Conservation (phyloP, 2,113 vertebrate species). For the Gadus macrocephalus region DNA sequence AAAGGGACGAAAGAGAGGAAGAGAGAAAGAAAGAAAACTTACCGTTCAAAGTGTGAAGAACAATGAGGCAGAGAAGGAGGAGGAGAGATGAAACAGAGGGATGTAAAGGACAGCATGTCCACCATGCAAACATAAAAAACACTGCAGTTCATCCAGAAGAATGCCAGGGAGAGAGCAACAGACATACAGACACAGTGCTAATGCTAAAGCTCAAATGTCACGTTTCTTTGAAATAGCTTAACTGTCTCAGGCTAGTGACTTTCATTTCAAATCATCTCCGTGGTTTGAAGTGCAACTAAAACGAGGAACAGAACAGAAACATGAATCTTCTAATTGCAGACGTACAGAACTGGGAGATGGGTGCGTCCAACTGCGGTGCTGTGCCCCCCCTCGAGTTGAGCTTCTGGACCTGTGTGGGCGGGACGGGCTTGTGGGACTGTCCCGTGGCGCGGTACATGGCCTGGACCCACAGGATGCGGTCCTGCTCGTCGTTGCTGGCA, state of each 20-base stretch:
- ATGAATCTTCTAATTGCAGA: constrained; percentile 34
- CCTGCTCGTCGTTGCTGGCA: constrained; percentile 96
- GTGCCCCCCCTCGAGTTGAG: constrained; percentile 93
- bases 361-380: constrained; percentile 91
- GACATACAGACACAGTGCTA: constrained; percentile 72
- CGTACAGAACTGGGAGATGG: constrained; percentile 99
- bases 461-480: constrained; percentile 98
- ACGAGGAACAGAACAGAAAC: no score
- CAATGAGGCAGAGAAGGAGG: not conserved
- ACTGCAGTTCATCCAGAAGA: no score
- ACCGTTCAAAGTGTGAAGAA: constrained; percentile 77
- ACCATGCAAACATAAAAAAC: no score
- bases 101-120: constrained; percentile 79
- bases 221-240: no score
- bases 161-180: constrained; percentile 14
- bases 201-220: no score
- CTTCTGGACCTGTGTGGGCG: constrained; percentile 98
- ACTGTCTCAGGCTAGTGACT: no score
- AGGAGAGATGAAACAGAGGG: constrained; percentile 87
- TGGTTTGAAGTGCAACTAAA: no score
- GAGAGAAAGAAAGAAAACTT: constrained; percentile 74
- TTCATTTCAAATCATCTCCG: no score
- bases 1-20: constrained; percentile 62
- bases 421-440: constrained; percentile 96
- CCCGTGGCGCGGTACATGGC: constrained; percentile 98